A percentile compares a stretch with the other conserved stretches of the same genome.
These are phyloP conservation scores for Bettongia penicillata DNA, from an alignment of 2,113 vertebrate genomes.

Conservation along the genomic window DNA sequence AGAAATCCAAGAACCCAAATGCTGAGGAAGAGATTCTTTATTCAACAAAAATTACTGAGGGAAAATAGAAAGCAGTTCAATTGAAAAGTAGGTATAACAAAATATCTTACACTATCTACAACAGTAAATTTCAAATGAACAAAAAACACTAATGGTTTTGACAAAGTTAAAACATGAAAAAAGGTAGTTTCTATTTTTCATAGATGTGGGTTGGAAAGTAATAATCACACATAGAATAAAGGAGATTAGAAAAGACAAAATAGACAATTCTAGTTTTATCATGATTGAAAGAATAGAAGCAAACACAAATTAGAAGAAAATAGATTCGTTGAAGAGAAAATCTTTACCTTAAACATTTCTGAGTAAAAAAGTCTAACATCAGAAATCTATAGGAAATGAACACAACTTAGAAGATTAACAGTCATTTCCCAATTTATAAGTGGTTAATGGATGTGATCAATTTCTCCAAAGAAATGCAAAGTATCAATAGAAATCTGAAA, in stretches of 20 bases:
- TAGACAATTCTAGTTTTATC: not conserved
- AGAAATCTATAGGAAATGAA: not conserved
- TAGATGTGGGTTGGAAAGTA: not conserved
- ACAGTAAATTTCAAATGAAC: not conserved
- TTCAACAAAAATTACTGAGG: not conserved
- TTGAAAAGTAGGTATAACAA: not conserved
- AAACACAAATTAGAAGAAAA: not conserved
- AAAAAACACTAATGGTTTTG: not conserved
- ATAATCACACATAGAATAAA: not conserved
- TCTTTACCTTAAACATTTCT: not conserved
- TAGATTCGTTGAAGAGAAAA: not conserved
- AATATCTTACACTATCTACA: not conserved
- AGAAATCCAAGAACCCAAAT: not conserved
- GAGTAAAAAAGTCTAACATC: not conserved
- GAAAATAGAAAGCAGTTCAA: not conserved
- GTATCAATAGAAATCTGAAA: not conserved
- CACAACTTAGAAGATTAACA: not conserved
- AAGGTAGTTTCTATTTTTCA: not conserved
- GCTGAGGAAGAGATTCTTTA: not conserved
- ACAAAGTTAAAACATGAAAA: not conserved
- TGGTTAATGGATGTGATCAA: not conserved
- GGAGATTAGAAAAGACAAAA: not conserved
- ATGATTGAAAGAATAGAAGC: not conserved
- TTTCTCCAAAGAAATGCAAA: not conserved
- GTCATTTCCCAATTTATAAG: not conserved